Conservation (phyloP, 2,113 vertebrate genomes). For the Oreamnos americanus region DNA sequence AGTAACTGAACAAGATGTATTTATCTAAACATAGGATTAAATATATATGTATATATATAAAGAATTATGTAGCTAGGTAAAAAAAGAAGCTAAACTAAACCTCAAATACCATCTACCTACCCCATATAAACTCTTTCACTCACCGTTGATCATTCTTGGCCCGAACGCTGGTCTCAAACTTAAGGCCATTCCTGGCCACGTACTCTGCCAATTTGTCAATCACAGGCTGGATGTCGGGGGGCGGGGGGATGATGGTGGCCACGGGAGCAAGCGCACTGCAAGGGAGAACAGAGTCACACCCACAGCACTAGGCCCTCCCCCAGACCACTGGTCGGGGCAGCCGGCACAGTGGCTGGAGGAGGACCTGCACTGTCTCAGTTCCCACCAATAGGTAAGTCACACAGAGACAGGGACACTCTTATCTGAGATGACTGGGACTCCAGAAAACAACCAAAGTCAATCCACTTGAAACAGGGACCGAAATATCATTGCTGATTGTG, state of each 20-base stretch:
- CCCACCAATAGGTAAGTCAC: accelerated
- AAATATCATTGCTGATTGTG: neutral
- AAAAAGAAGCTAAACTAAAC: neutral
- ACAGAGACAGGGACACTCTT: neutral
- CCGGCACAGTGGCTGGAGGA: neutral
- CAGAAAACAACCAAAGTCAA: neutral
- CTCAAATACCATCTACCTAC: accelerated
- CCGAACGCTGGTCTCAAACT: slow-evolving; percentile 96
- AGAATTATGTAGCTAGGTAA: neutral
- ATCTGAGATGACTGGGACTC: neutral
- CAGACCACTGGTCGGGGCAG: neutral
- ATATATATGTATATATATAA: neutral
- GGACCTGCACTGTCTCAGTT: too few relatives aligned
- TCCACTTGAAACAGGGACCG: neutral
- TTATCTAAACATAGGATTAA: neutral
- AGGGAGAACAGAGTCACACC: neutral
- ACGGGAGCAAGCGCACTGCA: slow-evolving; percentile 83
- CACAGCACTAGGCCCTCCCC: neutral
- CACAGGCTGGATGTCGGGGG: slow-evolving; percentile 96
- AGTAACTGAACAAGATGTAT: neutral
- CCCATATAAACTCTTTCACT: neutral
- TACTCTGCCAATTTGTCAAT: slow-evolving; percentile 98
- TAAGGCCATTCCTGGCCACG: slow-evolving; percentile 94
- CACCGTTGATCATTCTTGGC: slow-evolving; percentile 97
- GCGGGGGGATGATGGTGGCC: slow-evolving; percentile 95